These are phyloP conservation scores for Chrysodeixis includens DNA, from an alignment of 2,888 invertebrate genomes.

Conservation along the genomic window DNA sequence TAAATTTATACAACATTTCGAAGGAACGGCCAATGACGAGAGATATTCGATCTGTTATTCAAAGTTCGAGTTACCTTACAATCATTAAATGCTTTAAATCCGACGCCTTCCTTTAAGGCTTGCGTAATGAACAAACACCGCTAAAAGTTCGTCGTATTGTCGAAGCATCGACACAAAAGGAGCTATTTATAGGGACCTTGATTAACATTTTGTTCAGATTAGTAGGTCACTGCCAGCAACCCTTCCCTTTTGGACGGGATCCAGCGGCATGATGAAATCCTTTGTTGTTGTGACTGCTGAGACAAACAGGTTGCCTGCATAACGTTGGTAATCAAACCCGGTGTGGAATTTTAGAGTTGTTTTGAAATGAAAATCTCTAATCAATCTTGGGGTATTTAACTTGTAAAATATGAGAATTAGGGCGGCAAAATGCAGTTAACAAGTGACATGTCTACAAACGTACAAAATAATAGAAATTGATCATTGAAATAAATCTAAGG, in stretches of 20 bases:
- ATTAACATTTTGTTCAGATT: conserved; percentile 8
- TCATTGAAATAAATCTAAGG: no score
- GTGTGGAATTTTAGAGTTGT: background rate
- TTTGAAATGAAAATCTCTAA: background rate
- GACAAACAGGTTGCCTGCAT: conserved; percentile 3
- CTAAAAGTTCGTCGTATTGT: background rate
- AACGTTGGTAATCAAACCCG: background rate
- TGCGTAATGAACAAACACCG: background rate
- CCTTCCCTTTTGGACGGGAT: conserved; percentile 3
- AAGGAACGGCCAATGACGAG: background rate
- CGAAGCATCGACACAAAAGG: background rate
- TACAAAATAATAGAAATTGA: no score
- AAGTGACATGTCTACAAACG: no score
- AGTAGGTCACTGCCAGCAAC: conserved; percentile 7
- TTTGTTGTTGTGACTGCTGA: conserved; percentile 6
- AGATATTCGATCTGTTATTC: background rate
- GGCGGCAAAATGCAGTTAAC: no score
- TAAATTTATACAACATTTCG: background rate
- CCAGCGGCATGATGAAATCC: conserved; percentile 1
- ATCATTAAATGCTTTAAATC: background rate
- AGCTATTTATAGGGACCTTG: conserved; percentile 6
- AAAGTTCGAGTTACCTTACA: background rate
- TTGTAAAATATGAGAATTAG: background rate
- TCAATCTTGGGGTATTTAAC: background rate
- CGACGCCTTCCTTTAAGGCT: background rate